Evolutionary conservation across 2,113 vertebrate genomes (phyloP), one percentile per base, ranked within the genome.

Genomic region (Alethe castanea): DNA sequence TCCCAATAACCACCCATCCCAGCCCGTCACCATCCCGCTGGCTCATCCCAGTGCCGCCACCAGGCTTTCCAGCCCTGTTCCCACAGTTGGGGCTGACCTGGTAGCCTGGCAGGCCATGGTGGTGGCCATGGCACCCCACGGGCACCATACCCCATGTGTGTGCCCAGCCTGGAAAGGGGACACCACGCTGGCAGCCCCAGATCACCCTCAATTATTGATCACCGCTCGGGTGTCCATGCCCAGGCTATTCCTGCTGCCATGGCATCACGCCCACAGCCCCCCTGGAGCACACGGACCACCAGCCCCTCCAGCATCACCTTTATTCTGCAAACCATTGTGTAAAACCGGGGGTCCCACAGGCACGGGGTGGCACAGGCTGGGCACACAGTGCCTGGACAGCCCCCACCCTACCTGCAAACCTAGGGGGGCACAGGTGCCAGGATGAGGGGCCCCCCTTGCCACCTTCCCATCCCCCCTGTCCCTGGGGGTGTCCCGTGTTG

Each of bases 291-390:
- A 66, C 12, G 5, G 85, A 33, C 81, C 40, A 83, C 88, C 16
- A 29, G 35, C 48, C 5, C 80, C 92, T 88, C 96, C 95, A 95
- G 97, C 96, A 96, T 97, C 92, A 36, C 94, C 95, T 98, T 98
- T 98, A 98, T 98, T 98, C 94, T 97, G 97, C 97, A 98, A 98
- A 98, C 40, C 79, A 31, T 57, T 72, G 16, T 81, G 96, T 97
- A 97, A 98, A 98, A 97, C 87, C 9, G 44, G 91, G 86, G 52
- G 20, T 88, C 79, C 86, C 96, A 12, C 0, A 1, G 78, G 57
- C 66, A 47, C 1, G 0, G 69, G 69, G 67, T n/a, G 26, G 44
- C 65, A 53, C 6, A 5, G 76, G 76, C 22, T 60, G 77, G 78
- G 86, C 86, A 71, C 82, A 62, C n/a, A 35, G 62, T 3, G 1